Percentiles rank a stretch among this genome's conserved stretches.
These are phyloP conservation scores for Acanthopagrus latus DNA, from an alignment of 2,797 vertebrate genomes.

Conservation along the genomic window DNA sequence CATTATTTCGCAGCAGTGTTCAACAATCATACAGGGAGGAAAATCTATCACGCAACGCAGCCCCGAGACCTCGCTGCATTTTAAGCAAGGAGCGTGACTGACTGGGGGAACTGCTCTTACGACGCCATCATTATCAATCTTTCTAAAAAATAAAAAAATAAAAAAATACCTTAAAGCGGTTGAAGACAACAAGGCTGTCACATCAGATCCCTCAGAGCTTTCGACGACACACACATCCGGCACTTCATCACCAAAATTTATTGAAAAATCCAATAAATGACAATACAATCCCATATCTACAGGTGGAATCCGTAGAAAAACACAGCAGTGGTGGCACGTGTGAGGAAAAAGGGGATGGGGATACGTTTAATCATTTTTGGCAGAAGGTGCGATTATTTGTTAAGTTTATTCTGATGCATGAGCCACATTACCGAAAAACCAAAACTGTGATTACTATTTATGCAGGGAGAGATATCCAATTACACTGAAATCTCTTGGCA, in stretches of 20 bases:
- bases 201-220: constrained; percentile 2
- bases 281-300: constrained; percentile 30
- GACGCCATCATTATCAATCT: constrained; percentile 14
- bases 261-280: constrained; percentile 29
- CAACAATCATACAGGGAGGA: constrained; percentile 13
- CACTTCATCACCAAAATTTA: constrained; percentile 25
- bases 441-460: constrained; percentile 80
- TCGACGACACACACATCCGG: constrained; percentile 9
- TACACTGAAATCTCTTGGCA: constrained; percentile 80
- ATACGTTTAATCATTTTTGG: constrained; percentile 71
- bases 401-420: constrained; percentile 70
- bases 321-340: constrained; percentile 22
- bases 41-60: constrained; percentile 33
- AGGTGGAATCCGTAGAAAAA: constrained; percentile 38
- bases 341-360: constrained; percentile 25
- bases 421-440: constrained; percentile 73
- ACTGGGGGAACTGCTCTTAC: constrained; percentile 12
- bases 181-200: constrained; percentile 7
- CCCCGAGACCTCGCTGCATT: constrained; percentile 32
- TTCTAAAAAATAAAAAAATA: too few relatives aligned
- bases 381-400: constrained; percentile 69
- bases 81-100: constrained; percentile 28
- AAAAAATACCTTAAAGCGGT: constrained; percentile 22
- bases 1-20: constrained; percentile 49
- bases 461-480: constrained; percentile 82